Conservation (phyloP, 1,140 invertebrate genomes). For the Ladona fulva region DNA sequence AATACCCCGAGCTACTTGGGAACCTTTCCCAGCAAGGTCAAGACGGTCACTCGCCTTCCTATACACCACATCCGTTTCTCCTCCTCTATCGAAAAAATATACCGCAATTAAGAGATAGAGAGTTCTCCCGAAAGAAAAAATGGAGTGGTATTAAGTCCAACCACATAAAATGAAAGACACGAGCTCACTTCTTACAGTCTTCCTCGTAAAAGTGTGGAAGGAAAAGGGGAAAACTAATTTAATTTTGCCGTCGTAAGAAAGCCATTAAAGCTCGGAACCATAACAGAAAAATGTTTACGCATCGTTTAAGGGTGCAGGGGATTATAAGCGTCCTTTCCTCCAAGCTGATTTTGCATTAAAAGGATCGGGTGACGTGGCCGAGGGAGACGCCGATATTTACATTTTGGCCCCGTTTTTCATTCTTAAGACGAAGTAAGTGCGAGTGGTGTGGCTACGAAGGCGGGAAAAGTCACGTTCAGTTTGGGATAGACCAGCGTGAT, state of each 20-base stretch:
- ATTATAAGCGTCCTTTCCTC: neutral
- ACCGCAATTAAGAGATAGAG: neutral
- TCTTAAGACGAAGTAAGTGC: too few species aligned
- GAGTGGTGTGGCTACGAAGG: too few species aligned
- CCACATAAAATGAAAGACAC: neutral
- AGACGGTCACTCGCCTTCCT: too few species aligned
- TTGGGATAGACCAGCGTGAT: too few species aligned
- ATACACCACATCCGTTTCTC: too few species aligned
- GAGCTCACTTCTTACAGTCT: neutral
- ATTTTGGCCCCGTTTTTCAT: neutral
- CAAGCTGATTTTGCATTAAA: neutral
- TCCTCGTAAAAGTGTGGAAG: neutral
- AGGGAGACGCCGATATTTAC: neutral
- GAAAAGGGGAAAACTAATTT: neutral
- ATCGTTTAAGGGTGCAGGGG: neutral
- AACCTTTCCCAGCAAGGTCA: too few species aligned
- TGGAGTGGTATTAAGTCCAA: neutral
- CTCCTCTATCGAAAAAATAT: neutral
- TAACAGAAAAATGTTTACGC: slow-evolving; percentile 6
- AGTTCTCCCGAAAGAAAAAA: neutral
- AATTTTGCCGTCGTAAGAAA: slow-evolving; percentile 9
- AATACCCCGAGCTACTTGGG: too few species aligned
- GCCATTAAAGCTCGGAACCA: slow-evolving; percentile 4
- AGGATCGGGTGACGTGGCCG: neutral
- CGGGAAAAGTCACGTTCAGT: too few species aligned